These are phyloP conservation scores for Molanna angustata DNA, from an alignment of 2,888 invertebrate species.

Conservation along the genomic window DNA sequence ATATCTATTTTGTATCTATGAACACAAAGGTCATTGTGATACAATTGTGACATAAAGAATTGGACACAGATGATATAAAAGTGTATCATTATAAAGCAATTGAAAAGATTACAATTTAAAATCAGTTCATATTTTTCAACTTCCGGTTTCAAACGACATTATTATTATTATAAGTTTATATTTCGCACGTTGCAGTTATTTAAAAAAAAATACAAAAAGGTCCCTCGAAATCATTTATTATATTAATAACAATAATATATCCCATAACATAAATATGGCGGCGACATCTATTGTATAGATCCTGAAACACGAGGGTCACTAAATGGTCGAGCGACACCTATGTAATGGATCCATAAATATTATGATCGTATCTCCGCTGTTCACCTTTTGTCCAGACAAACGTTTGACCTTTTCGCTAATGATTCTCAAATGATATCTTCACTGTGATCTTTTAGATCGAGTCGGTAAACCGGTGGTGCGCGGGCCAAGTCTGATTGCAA, in stretches of 20 bases:
- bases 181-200: not conserved
- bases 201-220: no score
- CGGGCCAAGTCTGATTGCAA: no score
- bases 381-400: constrained; percentile 18
- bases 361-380: constrained; percentile 9
- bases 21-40: no score
- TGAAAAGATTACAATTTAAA: no score
- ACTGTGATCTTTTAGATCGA: no score
- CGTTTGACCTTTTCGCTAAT: constrained; percentile 31
- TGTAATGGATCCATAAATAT: constrained; percentile 15
- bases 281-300: constrained; percentile 16
- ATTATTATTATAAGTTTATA: not conserved
- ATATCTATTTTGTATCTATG: no score
- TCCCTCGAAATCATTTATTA: constrained; percentile 24
- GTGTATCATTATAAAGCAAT: no score
- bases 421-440: constrained; percentile 24
- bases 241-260: constrained; percentile 21
- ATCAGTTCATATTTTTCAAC: constrained; percentile 13
- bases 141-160: constrained; percentile 7
- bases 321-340: constrained; percentile 13
- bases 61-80: no score
- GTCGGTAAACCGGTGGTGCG: no score
- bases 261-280: constrained; percentile 27
- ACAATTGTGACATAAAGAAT: no score
- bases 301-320: constrained; percentile 11